Evolutionary conservation across 2,888 invertebrate genomes (phyloP), one percentile per base, ranked within the genome.

Genomic region (Ichneumoninae sp.): DNA sequence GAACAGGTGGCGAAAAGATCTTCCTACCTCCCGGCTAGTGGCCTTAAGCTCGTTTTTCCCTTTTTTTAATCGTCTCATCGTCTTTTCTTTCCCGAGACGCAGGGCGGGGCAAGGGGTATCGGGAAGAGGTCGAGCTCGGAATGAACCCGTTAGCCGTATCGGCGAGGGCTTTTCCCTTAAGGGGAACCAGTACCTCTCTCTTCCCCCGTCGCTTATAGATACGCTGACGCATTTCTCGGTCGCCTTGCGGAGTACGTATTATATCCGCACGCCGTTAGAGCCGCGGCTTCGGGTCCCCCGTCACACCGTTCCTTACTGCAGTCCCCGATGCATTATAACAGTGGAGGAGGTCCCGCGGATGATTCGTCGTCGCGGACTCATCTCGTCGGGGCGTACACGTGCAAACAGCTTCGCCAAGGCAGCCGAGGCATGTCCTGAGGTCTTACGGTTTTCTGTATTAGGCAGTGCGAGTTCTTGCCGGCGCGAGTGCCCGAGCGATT

Each of bases 401-500:
- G 70, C 44, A 54, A 26, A 69, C 47, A 69, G 19, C 19, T 33
- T 8, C 19, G 50, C 44, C 52, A 22, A 33, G 44, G 36, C 26
- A 65, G 68, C 73, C 47, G 36, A 26, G 74, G 69, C 85, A 76
- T 83, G 74, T 74, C 63, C 63, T 66, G 47, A 50, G 79, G 86
- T 85, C 89, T 90, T 90, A 92, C 91, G 90, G 92, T 90, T 89
- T 89, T 90, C 92, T 93, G 91, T 93, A 93, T 93, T 93, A 92
- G 93, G 93, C 88, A 90, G 88, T 90, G 88, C 89, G 83, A 87
- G 88, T 93, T 93, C 92, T 92, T 93, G 90, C 86, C 63, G 22
- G 57, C 66, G 66, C 69, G 81, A 69, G 47, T 75, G 82, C 79
- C 77, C 44, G 82, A 87, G 78, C 84, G 87, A 91, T 92, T 92